Evolutionary conservation across 2,797 vertebrate genomes (phyloP).

Genomic region (Phataginus tetradactyla): DNA sequence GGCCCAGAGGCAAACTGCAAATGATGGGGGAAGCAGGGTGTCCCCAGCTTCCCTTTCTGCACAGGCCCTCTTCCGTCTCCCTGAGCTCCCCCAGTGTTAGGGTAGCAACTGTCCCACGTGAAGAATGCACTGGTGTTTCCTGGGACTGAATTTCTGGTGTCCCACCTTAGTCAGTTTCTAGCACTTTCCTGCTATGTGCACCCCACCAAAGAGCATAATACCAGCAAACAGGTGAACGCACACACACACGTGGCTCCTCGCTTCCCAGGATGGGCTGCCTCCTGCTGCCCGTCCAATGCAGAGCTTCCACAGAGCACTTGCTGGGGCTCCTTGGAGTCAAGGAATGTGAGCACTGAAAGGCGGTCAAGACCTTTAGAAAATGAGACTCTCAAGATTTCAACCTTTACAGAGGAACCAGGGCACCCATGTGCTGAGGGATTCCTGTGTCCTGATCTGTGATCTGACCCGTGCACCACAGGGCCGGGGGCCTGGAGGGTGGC

Average conservation of each 20-base stretch:
- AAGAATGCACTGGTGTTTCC: too few relatives aligned
- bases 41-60: not conserved
- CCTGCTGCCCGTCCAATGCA: not conserved
- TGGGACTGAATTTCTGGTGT: not conserved
- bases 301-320: rapidly evolving
- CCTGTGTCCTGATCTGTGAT: not conserved
- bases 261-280: not conserved
- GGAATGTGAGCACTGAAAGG: not conserved
- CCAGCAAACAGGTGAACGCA: not conserved
- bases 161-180: not conserved
- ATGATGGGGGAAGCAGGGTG: not conserved
- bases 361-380: not conserved
- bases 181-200: not conserved
- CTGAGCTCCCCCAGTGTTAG: not conserved
- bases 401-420: not conserved
- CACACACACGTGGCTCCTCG: too few relatives aligned
- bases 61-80: not conserved
- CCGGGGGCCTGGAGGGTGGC: too few relatives aligned
- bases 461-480: rapidly evolving
- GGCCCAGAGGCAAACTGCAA: not conserved
- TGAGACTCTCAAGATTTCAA: not conserved
- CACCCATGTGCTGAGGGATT: not conserved
- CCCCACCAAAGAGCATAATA: not conserved
- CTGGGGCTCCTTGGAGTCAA: not conserved
- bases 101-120: rapidly evolving